phyloP scores from a whole-genome alignment of 2,888 invertebrate species.

The Aproaerema taeniolella region DNA sequence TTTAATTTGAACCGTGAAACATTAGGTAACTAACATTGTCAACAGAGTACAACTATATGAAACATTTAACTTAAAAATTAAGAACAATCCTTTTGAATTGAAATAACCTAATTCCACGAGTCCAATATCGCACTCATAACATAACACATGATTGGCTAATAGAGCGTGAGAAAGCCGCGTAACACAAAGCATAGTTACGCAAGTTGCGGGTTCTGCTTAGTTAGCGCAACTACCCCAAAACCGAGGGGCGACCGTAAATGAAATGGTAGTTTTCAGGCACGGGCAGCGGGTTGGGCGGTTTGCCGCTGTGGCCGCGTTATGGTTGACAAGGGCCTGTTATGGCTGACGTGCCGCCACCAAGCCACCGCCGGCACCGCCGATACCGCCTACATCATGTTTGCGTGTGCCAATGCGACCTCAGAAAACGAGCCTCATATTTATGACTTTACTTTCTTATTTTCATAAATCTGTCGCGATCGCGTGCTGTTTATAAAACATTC shows the following conservation, averaged over 20 bases:
- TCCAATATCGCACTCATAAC: too few species aligned
- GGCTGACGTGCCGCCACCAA: conserved; percentile 52
- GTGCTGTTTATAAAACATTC: too few species aligned
- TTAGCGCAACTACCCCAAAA: conserved; percentile 64
- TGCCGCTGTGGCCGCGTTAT: conserved; percentile 64
- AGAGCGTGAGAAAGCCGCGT: conserved; percentile 42
- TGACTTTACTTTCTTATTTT: neutral
- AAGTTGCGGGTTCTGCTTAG: conserved; percentile 60
- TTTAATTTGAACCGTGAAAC: too few species aligned
- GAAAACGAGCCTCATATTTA: too few species aligned
- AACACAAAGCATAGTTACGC: conserved; percentile 62
- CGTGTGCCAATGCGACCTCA: conserved; percentile 27
- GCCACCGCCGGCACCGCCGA: conserved; percentile 31
- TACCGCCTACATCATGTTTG: conserved; percentile 41
- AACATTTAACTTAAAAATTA: too few species aligned
- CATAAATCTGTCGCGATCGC: too few species aligned
- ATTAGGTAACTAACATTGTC: too few species aligned
- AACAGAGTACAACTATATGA: too few species aligned
- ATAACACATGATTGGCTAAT: conserved; percentile 30
- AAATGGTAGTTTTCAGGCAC: conserved; percentile 72
- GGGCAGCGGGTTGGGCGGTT: conserved; percentile 36
- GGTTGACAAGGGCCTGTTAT: conserved; percentile 72
- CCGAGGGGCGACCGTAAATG: conserved; percentile 70
- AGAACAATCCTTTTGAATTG: too few species aligned
- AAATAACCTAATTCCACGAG: too few species aligned